A percentile compares a stretch with the other conserved stretches of the same genome.
Evolutionary conservation across 2,113 vertebrate species (phyloP).

Genomic region (Perccottus glenii): DNA sequence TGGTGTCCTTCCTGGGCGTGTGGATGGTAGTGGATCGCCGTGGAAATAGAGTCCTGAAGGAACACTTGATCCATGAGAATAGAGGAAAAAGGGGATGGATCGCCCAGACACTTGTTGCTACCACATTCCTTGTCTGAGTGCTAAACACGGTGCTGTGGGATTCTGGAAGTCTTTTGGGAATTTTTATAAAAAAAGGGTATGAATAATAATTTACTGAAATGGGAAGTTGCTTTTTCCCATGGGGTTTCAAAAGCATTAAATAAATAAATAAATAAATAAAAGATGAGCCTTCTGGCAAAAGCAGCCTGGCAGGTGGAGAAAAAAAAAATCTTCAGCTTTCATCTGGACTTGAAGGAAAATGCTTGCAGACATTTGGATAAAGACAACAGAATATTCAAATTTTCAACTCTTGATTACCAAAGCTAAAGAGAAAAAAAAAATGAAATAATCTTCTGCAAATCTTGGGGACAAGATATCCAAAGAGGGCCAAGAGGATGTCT

Average conservation of each 20-base stretch:
- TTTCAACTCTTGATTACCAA: constrained; percentile 75
- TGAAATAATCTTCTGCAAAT: constrained; percentile 82
- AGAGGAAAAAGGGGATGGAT: constrained; percentile 84
- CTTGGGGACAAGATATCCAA: constrained; percentile 72
- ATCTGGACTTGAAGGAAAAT: constrained; percentile 46
- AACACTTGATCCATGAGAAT: constrained; percentile 98
- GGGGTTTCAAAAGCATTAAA: constrained; percentile 2
- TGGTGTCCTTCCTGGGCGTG: constrained; percentile 74
- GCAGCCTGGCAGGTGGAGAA: constrained; percentile 43
- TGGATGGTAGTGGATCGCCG: constrained; percentile 85
- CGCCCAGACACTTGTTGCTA: constrained; percentile 83
- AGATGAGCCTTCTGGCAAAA: constrained; percentile 30
- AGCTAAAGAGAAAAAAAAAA: constrained; percentile 48
- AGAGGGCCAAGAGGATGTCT: constrained; percentile 66
- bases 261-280: constrained; percentile 40
- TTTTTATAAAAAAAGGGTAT: constrained; percentile 57
- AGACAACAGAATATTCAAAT: constrained; percentile 20
- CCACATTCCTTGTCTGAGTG: constrained; percentile 84
- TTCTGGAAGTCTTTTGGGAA: constrained; percentile 78
- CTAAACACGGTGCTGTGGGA: constrained; percentile 77
- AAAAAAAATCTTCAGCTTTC: constrained; percentile 62
- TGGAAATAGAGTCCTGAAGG: constrained; percentile 87
- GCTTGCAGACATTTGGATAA: constrained; percentile 23
- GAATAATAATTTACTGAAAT: constrained; percentile 63
- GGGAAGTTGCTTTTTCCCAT: constrained; percentile 59